Conservation (phyloP, 2,888 invertebrate genomes). For the Hermodice carunculata region DNA sequence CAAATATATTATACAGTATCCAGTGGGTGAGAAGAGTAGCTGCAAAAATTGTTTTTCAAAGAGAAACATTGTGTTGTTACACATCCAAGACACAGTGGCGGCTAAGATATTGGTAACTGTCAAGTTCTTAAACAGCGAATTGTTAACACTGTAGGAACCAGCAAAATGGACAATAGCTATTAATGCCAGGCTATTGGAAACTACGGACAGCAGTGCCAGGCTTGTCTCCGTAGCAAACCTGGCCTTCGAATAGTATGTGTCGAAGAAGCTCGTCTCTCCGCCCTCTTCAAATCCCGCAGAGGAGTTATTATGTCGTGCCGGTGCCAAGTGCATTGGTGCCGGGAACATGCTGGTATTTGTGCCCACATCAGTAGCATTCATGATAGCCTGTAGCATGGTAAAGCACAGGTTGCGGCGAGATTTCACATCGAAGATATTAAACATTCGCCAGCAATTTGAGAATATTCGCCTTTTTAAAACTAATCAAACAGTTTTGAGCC, state of each 20-base stretch:
- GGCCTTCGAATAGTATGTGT: conserved; percentile 16
- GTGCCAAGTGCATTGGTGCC: too few relatives aligned
- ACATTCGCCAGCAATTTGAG: too few relatives aligned
- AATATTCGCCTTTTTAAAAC: too few relatives aligned
- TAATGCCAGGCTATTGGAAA: conserved; percentile 27
- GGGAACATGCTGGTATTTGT: conserved; percentile 96
- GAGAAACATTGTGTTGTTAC: conserved; percentile 34
- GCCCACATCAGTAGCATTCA: conserved; percentile 95
- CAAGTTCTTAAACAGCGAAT: conserved; percentile 36
- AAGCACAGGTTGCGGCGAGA: too few relatives aligned
- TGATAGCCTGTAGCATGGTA: too few relatives aligned
- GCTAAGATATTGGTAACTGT: conserved; percentile 33
- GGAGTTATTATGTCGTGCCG: too few relatives aligned
- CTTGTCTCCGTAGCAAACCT: conserved; percentile 18
- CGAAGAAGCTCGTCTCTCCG: conserved; percentile 9
- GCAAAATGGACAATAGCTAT: conserved; percentile 10
- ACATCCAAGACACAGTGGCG: conserved; percentile 25
- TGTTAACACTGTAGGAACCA: conserved; percentile 29
- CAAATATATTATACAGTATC: conserved; percentile 27
- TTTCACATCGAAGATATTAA: too few relatives aligned
- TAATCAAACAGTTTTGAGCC: too few relatives aligned
- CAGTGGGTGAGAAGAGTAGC: neutral
- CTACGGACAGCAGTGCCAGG: conserved; percentile 6
- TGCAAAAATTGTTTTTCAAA: conserved; percentile 12
- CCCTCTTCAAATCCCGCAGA: neutral